These are phyloP conservation scores for Xylota sylvarum DNA, from an alignment of 2,888 invertebrate genomes.

Conservation along the genomic window DNA sequence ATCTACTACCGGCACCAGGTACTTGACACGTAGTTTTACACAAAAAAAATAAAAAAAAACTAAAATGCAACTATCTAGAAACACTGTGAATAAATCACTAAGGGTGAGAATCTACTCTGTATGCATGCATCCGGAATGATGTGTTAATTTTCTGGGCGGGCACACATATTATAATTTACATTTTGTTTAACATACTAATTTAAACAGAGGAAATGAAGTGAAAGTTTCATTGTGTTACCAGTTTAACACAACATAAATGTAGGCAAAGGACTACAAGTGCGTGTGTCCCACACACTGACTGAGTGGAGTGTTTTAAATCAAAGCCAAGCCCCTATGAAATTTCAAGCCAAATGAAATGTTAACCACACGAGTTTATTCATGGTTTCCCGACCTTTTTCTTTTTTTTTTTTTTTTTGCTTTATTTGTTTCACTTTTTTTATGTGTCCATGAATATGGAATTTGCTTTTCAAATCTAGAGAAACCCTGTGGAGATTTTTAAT, in stretches of 20 bases:
- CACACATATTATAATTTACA: conserved; percentile 40
- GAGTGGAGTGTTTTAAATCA: conserved; percentile 39
- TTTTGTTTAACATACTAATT: conserved; percentile 38
- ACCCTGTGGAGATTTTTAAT: conserved; percentile 63
- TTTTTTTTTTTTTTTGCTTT: too few species aligned
- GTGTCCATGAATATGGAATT: conserved; percentile 33
- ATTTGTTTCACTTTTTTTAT: not conserved
- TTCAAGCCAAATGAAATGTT: conserved; percentile 32
- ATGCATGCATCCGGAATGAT: conserved; percentile 46
- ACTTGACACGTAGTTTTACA: conserved; percentile 30
- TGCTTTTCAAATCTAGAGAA: conserved; percentile 17
- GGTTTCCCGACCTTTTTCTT: conserved; percentile 33
- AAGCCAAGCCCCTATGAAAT: conserved; percentile 26
- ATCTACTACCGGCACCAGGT: not conserved
- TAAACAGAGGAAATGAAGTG: conserved; percentile 26
- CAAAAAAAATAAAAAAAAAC: conserved; percentile 29
- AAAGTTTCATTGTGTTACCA: conserved; percentile 17
- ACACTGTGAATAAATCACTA: conserved; percentile 37
- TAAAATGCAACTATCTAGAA: not conserved
- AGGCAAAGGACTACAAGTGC: not conserved
- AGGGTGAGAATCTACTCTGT: not conserved
- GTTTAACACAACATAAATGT: not conserved
- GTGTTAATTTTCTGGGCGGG: conserved; percentile 51
- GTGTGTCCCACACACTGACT: not conserved
- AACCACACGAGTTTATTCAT: conserved; percentile 50